These are phyloP conservation scores for Nephrotoma appendiculata DNA, from an alignment of 2,888 invertebrate genomes.

Conservation along the genomic window DNA sequence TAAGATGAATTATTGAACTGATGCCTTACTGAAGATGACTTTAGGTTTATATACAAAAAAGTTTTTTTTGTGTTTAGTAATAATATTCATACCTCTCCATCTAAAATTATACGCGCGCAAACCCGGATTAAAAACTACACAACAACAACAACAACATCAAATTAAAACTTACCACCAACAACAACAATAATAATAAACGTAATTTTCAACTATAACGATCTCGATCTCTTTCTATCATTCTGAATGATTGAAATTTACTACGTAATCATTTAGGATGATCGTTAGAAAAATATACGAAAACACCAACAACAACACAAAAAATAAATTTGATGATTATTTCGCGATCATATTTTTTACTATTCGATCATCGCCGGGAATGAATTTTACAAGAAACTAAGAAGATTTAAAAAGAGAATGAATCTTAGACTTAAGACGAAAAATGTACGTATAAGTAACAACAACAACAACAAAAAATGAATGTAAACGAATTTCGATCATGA, in stretches of 20 bases:
- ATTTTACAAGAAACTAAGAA: not conserved
- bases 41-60: conserved; percentile 8
- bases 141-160: not conserved
- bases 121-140: conserved; percentile 1
- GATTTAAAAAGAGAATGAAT: not conserved
- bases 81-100: not conserved
- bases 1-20: conserved; percentile 10
- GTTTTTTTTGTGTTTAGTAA: not conserved
- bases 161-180: not conserved
- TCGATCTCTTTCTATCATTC: conserved; percentile 2
- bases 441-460: not conserved
- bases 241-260: not conserved
- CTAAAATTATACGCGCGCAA: not conserved
- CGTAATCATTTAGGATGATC: conserved; percentile 1
- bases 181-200: not conserved
- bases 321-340: not conserved
- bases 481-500: not conserved
- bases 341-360: not conserved
- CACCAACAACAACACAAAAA: not conserved
- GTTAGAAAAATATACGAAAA: not conserved
- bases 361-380: not conserved
- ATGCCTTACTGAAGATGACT: conserved; percentile 11
- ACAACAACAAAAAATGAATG: not conserved
- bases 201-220: not conserved
- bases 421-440: not conserved